Evolutionary conservation across 2,888 invertebrate species (phyloP), one percentile per base, ranked within the genome.

Genomic region (Aphrophora alni): DNA sequence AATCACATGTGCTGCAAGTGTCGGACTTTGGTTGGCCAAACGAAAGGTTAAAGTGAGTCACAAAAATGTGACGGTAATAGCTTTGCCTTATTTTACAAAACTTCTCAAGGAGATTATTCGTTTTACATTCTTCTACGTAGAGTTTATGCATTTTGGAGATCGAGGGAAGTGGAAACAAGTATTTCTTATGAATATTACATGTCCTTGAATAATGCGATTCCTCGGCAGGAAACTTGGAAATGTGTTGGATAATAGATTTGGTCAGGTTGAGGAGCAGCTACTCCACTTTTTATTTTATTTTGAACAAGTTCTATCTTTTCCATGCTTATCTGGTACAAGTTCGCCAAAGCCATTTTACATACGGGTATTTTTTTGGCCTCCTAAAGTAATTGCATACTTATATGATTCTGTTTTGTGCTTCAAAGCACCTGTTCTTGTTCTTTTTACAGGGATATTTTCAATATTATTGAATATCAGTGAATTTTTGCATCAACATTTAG

Each of bases 191-290:
- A 0, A 59, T 59, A 28, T 77, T 77, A 10, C 21, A 33, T n/a
- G 26, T 69, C 24, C 70, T 69, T 14, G 33, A 77, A 33, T 77
- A 77, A 70, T 77, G 77, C 14, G 77, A 77, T 5, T 69, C 69
- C 68, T 77, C 77, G 8, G 77, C 28, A 7, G 77, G 77, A 21
- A 77, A 77, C 17, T 21, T 28, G 0, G 26, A 69, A 14, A 59
- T 76, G 17, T 77, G 27, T 24, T 75, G 0, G 1, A 17, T 75
- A 10, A 75, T 75, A 2, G 14, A 28, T 69, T 69, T 77, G 27
- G 27, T 77, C 69, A 77, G 68, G 77, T 7, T 25, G 0, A 69
- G 77, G 68, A 2, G 38, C 77, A 8, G 69, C 4, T 68, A 68
- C 7, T 1, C 70, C 77, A 26, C 3, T 25, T 25, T 76, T 59